Conservation (phyloP, 2,113 vertebrate genomes). For the Centrocercus urophasianus region DNA sequence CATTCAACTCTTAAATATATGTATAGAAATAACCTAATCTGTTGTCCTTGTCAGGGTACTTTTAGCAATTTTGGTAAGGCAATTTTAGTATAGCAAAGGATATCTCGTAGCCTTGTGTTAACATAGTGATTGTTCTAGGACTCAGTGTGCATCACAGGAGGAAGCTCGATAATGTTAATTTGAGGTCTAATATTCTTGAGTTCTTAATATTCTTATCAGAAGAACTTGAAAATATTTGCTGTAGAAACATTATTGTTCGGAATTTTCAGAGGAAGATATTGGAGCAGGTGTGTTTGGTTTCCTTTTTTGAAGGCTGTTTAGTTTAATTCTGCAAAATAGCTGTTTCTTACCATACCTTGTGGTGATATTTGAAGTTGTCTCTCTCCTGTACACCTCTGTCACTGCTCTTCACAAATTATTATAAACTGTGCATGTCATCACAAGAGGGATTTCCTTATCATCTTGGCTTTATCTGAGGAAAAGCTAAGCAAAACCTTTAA, state of each 20-base stretch:
- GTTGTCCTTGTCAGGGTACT: neutral
- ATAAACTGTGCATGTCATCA: neutral
- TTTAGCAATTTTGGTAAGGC: neutral
- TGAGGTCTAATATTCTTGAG: neutral
- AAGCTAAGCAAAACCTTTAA: neutral
- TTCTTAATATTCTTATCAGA: neutral
- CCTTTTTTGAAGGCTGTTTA: neutral
- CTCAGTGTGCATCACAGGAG: neutral
- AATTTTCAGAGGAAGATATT: rapidly evolving
- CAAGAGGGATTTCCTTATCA: neutral
- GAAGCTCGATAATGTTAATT: neutral
- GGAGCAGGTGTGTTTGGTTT: neutral
- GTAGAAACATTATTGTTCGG: neutral
- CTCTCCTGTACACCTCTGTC: neutral
- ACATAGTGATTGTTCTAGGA: neutral
- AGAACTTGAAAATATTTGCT: neutral
- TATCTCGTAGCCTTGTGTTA: neutral
- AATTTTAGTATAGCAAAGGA: neutral
- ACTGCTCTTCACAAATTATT: neutral
- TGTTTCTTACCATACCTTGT: neutral
- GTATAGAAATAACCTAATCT: neutral
- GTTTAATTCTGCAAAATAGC: neutral
- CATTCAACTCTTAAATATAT: neutral
- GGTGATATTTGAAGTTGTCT: neutral
- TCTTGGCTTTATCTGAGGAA: neutral